phyloP scores from a whole-genome alignment of 2,888 invertebrate genomes.

The Heterodera filipjevi region DNA sequence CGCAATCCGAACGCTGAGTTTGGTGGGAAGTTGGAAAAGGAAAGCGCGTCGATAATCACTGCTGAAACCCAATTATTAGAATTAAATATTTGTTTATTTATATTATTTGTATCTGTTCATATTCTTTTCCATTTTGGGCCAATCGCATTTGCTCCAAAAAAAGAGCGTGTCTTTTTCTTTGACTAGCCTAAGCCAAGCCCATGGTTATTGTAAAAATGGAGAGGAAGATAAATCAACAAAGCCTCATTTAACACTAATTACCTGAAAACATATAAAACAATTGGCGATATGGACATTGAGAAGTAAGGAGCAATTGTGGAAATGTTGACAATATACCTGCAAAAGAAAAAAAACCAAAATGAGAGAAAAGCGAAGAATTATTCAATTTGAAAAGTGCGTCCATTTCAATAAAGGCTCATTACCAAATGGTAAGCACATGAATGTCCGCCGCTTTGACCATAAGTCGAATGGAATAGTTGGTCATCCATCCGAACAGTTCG shows the following conservation, averaged over 20 bases:
- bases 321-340: constrained; percentile 9
- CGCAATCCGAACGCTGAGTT: background rate
- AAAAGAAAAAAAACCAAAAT: background rate
- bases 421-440: constrained; percentile 14
- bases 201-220: too few relatives aligned
- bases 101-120: too few relatives aligned
- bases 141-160: too few relatives aligned
- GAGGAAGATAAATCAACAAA: too few relatives aligned
- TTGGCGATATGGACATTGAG: constrained; percentile 13
- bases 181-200: too few relatives aligned
- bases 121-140: background rate
- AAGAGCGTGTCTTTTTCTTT: too few relatives aligned
- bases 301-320: constrained; percentile 22
- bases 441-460: constrained; percentile 15
- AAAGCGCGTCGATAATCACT: constrained; percentile 22
- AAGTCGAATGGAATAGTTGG: constrained; percentile 21
- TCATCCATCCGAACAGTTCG: constrained; percentile 21
- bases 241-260: background rate
- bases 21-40: constrained; percentile 2
- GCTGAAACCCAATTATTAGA: constrained; percentile 14
- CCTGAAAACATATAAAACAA: constrained; percentile 17
- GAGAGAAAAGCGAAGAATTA: background rate
- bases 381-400: background rate
- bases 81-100: too few relatives aligned
- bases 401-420: too few relatives aligned